These are phyloP conservation scores for Acromyrmex charruanus DNA, from an alignment of 1,140 invertebrate species.

Conservation along the genomic window DNA sequence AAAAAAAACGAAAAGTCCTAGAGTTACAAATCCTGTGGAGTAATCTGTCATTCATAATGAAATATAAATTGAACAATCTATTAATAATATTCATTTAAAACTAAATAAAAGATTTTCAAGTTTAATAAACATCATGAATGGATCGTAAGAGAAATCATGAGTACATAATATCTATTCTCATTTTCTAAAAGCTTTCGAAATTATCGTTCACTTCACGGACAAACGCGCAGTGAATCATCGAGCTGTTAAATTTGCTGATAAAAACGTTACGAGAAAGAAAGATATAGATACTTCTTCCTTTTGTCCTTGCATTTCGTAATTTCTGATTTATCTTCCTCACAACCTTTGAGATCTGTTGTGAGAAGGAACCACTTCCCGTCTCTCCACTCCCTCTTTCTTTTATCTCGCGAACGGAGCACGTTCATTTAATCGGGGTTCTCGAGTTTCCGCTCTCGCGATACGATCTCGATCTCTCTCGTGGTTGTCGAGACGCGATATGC, in stretches of 20 bases:
- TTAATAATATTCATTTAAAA: slow-evolving; percentile 11
- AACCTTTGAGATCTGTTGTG: neutral
- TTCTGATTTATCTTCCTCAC: slow-evolving; percentile 60
- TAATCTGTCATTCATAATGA: slow-evolving; percentile 1
- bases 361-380: neutral
- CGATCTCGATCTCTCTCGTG: slow-evolving; percentile 59
- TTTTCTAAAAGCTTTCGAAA: slow-evolving; percentile 38
- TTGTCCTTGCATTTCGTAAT: slow-evolving; percentile 6
- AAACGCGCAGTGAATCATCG: neutral
- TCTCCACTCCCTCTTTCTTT: neutral
- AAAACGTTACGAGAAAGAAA: neutral
- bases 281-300: neutral
- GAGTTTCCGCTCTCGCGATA: slow-evolving; percentile 60
- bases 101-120: neutral
- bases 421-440: slow-evolving; percentile 61
- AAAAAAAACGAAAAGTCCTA: neutral
- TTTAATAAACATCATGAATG: slow-evolving; percentile 21
- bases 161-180: neutral
- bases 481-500: slow-evolving; percentile 35
- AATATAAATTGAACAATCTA: slow-evolving; percentile 5
- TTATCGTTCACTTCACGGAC: slow-evolving; percentile 34
- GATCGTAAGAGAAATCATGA: neutral
- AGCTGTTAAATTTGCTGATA: slow-evolving; percentile 43
- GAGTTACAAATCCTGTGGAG: neutral
- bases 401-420: slow-evolving; percentile 16